These are phyloP conservation scores for human DNA, from an alignment of 2,113 vertebrate genomes.

Conservation along the genomic window DNA sequence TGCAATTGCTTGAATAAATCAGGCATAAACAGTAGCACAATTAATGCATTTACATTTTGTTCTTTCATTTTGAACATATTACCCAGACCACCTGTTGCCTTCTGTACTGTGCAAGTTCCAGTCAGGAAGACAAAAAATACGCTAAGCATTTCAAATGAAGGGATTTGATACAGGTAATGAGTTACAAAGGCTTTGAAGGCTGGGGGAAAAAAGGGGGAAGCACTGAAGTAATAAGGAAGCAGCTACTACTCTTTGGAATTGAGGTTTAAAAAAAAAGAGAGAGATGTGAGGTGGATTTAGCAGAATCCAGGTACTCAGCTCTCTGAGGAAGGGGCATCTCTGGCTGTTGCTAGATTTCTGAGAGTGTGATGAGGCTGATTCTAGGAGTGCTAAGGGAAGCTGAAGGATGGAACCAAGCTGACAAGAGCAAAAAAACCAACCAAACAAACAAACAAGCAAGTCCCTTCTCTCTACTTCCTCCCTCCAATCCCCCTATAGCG, in stretches of 20 bases:
- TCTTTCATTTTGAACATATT: not conserved
- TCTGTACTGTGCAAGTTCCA: not conserved
- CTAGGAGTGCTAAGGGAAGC: not conserved
- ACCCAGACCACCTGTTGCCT: not conserved
- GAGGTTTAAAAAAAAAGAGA: fast-evolving
- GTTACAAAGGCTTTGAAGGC: not conserved
- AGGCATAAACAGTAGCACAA: not conserved
- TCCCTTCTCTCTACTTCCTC: not conserved
- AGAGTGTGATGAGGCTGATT: not conserved
- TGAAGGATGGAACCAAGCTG: not conserved
- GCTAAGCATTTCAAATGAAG: not conserved
- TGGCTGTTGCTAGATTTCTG: not conserved
- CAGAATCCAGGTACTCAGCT: not conserved
- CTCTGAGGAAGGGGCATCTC: not conserved
- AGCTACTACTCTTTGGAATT: not conserved
- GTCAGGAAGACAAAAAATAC: not conserved
- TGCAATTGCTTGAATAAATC: not conserved
- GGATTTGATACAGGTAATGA: not conserved
- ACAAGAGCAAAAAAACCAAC: not conserved
- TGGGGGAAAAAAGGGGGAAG: not conserved
- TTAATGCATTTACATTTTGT: not conserved
- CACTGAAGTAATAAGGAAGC: not conserved
- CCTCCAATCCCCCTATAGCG: not conserved
- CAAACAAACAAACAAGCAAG: not conserved
- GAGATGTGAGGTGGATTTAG: too few species aligned